Conservation (phyloP, 2,113 vertebrate genomes). For the Zosterops pallidus region DNA sequence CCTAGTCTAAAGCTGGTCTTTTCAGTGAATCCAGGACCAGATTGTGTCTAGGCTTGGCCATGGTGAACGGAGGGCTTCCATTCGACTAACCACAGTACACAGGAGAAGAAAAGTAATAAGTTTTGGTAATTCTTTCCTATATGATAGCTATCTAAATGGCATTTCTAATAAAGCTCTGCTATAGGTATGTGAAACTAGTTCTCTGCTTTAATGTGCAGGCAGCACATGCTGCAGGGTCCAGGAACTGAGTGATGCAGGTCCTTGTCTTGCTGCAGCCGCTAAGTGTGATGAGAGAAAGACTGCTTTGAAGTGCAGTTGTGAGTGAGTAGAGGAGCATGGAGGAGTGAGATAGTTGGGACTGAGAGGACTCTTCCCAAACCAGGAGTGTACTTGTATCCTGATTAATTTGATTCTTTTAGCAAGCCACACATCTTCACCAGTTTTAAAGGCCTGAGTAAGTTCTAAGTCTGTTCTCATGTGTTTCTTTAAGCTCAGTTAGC, state of each 20-base stretch:
- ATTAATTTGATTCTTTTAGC: not conserved
- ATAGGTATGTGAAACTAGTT: not conserved
- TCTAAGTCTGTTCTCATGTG: not conserved
- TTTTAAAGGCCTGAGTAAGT: not conserved
- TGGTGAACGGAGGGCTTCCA: not conserved
- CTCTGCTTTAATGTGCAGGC: not conserved
- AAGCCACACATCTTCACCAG: not conserved
- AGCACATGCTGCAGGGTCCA: not conserved
- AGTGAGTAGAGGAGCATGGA: not conserved
- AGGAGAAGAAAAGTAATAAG: not conserved
- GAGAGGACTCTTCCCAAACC: not conserved
- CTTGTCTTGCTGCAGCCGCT: not conserved
- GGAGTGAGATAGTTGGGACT: not conserved
- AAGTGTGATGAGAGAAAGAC: not conserved
- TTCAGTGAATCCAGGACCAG: not conserved
- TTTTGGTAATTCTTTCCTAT: not conserved
- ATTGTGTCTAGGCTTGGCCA: not conserved
- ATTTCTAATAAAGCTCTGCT: slow-evolving; percentile 8
- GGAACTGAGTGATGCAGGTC: not conserved
- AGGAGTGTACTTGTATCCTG: accelerated
- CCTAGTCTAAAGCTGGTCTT: not conserved
- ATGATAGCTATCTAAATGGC: not conserved
- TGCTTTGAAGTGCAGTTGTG: not conserved
- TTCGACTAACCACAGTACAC: accelerated
- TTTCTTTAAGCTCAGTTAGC: not conserved